A percentile compares a stretch with the other conserved stretches of the same genome.
Conservation (phyloP, 2,113 vertebrate genomes). For the Tychaedon coryphoeus region DNA sequence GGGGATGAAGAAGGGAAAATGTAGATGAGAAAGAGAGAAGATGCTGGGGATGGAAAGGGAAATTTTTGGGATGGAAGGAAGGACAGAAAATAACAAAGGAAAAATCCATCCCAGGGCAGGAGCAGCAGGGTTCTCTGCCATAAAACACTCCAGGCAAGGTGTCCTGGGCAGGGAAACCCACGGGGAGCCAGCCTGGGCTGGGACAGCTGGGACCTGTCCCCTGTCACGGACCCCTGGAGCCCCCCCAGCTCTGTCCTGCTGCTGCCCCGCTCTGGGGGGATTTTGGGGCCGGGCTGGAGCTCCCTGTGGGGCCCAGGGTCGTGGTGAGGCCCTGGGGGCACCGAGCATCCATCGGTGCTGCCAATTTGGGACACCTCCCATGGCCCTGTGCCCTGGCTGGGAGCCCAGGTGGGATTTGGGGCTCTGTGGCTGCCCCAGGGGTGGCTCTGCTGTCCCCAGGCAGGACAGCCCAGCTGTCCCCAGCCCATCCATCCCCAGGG, state of each 20-base stretch:
- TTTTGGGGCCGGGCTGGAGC: not conserved
- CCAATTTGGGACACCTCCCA: fast-evolving
- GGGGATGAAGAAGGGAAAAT: too few relatives aligned
- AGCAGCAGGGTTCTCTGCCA: not conserved
- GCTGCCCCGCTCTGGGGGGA: not conserved
- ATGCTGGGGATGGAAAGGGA: too few relatives aligned
- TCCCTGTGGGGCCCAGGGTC: not conserved
- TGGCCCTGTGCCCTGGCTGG: not conserved
- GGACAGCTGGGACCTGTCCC: not conserved
- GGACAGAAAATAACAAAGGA: not conserved
- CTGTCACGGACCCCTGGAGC: not conserved
- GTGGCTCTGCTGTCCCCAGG: not conserved
- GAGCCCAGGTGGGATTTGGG: not conserved
- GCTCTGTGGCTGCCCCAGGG: fast-evolving
- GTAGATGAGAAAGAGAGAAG: too few relatives aligned
- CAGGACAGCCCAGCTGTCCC: not conserved
- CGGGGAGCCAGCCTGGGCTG: not conserved
- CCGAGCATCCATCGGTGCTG: not conserved
- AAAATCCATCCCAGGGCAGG: not conserved
- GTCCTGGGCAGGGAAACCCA: not conserved
- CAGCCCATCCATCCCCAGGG: not conserved
- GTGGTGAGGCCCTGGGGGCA: not conserved
- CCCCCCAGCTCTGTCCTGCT: not conserved
- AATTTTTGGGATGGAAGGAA: too few relatives aligned
- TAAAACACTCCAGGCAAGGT: not conserved